Base-by-base conservation (phyloP, 2,797 vertebrate genomes). In the Sebastolobus alascanus region DNA sequence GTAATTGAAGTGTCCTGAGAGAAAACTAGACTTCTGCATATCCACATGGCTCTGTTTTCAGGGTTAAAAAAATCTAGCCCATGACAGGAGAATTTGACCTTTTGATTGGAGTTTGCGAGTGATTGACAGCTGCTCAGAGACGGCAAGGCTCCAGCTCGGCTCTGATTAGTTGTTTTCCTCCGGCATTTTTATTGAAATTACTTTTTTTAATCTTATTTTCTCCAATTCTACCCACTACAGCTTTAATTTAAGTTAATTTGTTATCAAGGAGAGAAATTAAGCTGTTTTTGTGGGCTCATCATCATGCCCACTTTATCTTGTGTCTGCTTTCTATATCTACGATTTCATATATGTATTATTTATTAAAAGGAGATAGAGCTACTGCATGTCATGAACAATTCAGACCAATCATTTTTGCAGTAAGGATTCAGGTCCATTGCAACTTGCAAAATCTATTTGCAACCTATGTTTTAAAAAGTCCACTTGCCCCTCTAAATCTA, bases 91-190 rank as follows among this genome's bases (percentile, higher is more conserved):
- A 43, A 13, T 43, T 43, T 40, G 38, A 40, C 38, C 13, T 2
- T 40, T 14, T 40, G 38, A 14, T 40, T 13, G 2, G 38, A 40
- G 38, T 0, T 40, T 0, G 0, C 2, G 38, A 40, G 38, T 40
- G 38, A 40, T 40, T 40, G 38, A 40, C 38, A 40, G 38, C 38
- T 40, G 38, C 38, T 14, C 38, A 40, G 5, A 0, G 38, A 40
- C 38, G 38, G 5, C 38, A 40, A 40, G 2, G 38, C 38, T 40
- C 38, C 38, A 40, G 38, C 38, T 40, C 38, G 38, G 38, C 38
- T 40, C 38, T 40, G 13, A 40, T 40, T 40, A 13, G 38, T 40
- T 40, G 38, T 40, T 40, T 25, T 25, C 25, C 25, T 25, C 25
- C 25, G 25, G 25, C 25, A 25, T 25, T 25, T 25, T 25, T 25